These are phyloP conservation scores for Chirona hameri DNA, from an alignment of 2,888 invertebrate species.

Conservation along the genomic window DNA sequence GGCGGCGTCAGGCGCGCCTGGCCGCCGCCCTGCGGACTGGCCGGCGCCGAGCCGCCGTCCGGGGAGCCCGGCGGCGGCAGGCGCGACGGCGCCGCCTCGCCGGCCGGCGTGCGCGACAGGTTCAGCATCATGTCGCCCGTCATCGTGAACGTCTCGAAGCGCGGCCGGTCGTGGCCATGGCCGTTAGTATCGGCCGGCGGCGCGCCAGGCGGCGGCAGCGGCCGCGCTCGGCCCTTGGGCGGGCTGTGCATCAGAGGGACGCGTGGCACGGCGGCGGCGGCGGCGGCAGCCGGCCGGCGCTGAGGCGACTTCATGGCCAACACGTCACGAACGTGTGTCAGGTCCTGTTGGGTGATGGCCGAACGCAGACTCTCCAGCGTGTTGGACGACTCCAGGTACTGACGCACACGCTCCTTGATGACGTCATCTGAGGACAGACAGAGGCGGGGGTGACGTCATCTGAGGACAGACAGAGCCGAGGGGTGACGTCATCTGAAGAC, in stretches of 20 bases:
- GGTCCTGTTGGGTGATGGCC: slow-evolving; percentile 42
- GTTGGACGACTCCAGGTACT: slow-evolving; percentile 47
- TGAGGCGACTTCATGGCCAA: slow-evolving; percentile 38
- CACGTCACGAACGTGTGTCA: slow-evolving; percentile 40
- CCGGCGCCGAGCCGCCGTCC: slow-evolving; percentile 34
- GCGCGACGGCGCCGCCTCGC: no score
- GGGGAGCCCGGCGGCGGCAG: slow-evolving; percentile 35
- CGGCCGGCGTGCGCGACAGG: slow-evolving; percentile 66
- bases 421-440: slow-evolving; percentile 66
- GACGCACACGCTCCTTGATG: slow-evolving; percentile 62
- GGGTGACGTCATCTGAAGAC: no score
- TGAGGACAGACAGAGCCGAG: no score
- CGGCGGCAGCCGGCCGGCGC: no score
- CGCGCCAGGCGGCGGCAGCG: slow-evolving; percentile 33
- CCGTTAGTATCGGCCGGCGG: slow-evolving; percentile 34
- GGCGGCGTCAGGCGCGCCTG: slow-evolving; percentile 45
- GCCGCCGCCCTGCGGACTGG: slow-evolving; percentile 49
- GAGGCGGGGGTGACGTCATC: no score
- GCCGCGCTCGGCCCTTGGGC: slow-evolving; percentile 6
- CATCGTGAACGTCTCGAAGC: slow-evolving; percentile 94
- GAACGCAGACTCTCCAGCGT: slow-evolving; percentile 45
- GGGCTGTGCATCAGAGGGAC: slow-evolving; percentile 25
- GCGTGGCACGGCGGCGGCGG: slow-evolving; percentile 27
- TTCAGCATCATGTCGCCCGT: slow-evolving; percentile 94
- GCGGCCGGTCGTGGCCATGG: slow-evolving; percentile 41